A percentile compares a stretch with the other conserved stretches of the same genome.
These are phyloP conservation scores for Anastrepha obliqua DNA, from an alignment of 1,140 invertebrate species.

Conservation along the genomic window DNA sequence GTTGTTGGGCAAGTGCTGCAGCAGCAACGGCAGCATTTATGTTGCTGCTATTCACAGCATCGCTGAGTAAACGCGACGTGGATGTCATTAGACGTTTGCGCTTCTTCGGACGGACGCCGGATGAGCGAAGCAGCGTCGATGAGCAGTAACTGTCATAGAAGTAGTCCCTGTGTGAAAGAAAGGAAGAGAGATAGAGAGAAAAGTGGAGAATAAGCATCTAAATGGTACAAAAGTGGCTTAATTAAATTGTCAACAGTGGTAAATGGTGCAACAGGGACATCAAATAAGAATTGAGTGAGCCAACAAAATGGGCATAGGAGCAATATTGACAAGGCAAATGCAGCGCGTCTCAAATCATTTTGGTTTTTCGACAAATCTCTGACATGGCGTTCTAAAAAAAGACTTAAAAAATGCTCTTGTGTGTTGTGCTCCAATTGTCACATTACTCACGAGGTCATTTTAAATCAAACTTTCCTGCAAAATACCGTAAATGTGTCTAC, in stretches of 20 bases:
- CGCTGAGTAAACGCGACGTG: slow-evolving; percentile 60
- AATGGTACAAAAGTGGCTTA: neutral
- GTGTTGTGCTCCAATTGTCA: too few species aligned
- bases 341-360: too few species aligned
- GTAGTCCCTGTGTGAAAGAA: slow-evolving; percentile 65
- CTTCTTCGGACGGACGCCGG: slow-evolving; percentile 77
- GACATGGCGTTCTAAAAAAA: too few species aligned
- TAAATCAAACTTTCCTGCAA: too few species aligned
- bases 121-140: slow-evolving; percentile 76
- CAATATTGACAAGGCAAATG: too few species aligned
- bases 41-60: slow-evolving; percentile 60
- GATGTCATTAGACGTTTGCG: slow-evolving; percentile 78
- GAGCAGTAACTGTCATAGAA: slow-evolving; percentile 78
- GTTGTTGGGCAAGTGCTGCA: slow-evolving; percentile 66
- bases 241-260: neutral
- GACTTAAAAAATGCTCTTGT: too few species aligned
- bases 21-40: slow-evolving; percentile 67
- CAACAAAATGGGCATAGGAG: too few species aligned
- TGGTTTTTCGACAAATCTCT: too few species aligned
- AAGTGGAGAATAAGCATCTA: neutral
- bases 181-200: neutral
- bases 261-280: neutral
- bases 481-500: too few species aligned
- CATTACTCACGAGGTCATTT: too few species aligned
- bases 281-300: neutral